Conservation (phyloP, 2,888 invertebrate species). For the Patella depressa region DNA sequence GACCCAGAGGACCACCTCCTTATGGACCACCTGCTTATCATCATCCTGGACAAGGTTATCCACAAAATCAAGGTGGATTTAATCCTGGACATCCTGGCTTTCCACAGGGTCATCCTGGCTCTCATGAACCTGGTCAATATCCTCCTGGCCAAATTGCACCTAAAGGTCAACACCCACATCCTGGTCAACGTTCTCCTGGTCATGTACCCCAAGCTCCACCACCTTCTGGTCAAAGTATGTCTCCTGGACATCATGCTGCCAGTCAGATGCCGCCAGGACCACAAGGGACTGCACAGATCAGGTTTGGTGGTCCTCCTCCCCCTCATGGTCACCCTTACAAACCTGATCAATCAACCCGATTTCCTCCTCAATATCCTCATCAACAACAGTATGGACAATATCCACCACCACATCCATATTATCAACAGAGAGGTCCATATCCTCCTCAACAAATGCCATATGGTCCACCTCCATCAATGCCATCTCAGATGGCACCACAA, state of each 20-base stretch:
- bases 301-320: not conserved
- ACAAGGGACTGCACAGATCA: not conserved
- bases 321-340: not conserved
- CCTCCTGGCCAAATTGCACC: not conserved
- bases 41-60: not conserved
- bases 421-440: constrained; percentile 18
- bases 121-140: not conserved
- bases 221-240: not conserved
- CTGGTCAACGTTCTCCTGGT: not conserved
- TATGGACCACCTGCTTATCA: not conserved
- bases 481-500: not conserved
- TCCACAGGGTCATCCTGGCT: not conserved
- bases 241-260: not conserved
- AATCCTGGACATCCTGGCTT: not conserved
- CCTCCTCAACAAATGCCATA: constrained; percentile 18
- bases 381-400: constrained; percentile 28
- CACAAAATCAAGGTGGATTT: not conserved
- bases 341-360: constrained; percentile 17
- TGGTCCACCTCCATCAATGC: constrained; percentile 3
- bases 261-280: not conserved
- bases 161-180: not conserved
- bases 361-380: constrained; percentile 21
- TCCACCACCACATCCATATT: constrained; percentile 32
- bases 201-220: not conserved
- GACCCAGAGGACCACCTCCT: not conserved